Percentiles rank a stretch among this genome's conserved stretches.
These are phyloP conservation scores for Phortica magna DNA, from an alignment of 2,888 invertebrate genomes.

Conservation along the genomic window DNA sequence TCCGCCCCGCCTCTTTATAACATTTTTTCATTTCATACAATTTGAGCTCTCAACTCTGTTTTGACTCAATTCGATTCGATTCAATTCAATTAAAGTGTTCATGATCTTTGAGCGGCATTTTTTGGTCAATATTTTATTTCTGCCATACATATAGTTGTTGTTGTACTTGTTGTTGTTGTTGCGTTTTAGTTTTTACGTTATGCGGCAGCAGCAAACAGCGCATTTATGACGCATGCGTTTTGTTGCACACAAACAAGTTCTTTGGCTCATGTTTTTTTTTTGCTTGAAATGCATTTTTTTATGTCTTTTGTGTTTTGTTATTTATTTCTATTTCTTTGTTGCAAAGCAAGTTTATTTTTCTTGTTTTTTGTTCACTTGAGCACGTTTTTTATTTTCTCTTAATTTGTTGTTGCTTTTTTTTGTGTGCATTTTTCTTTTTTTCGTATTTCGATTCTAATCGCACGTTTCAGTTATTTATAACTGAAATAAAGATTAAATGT, in stretches of 20 bases:
- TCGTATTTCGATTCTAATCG: slow-evolving; percentile 57
- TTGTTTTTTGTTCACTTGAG: slow-evolving; percentile 39
- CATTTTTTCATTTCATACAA: not conserved
- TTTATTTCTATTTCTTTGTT: slow-evolving; percentile 36
- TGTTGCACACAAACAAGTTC: slow-evolving; percentile 9
- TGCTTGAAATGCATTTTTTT: not conserved
- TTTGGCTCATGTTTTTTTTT: not conserved
- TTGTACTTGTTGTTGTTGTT: not conserved
- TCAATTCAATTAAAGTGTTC: slow-evolving; percentile 7
- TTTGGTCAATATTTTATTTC: not conserved
- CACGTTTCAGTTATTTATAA: slow-evolving; percentile 42
- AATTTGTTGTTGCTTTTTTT: slow-evolving; percentile 24
- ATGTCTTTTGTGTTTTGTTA: not conserved
- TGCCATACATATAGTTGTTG: not conserved
- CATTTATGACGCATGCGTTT: slow-evolving; percentile 25
- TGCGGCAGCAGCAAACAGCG: not conserved
- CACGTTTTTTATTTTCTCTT: not conserved
- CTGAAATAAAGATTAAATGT: slow-evolving; percentile 43
- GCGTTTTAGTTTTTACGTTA: no score
- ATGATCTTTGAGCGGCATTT: slow-evolving; percentile 14
- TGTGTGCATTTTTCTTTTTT: slow-evolving; percentile 58
- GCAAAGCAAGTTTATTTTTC: slow-evolving; percentile 59
- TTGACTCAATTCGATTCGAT: not conserved
- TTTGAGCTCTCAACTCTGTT: not conserved
- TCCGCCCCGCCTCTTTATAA: no score